phyloP scores from a whole-genome alignment of 2,888 invertebrate genomes.

The Heliconius ethilla region DNA sequence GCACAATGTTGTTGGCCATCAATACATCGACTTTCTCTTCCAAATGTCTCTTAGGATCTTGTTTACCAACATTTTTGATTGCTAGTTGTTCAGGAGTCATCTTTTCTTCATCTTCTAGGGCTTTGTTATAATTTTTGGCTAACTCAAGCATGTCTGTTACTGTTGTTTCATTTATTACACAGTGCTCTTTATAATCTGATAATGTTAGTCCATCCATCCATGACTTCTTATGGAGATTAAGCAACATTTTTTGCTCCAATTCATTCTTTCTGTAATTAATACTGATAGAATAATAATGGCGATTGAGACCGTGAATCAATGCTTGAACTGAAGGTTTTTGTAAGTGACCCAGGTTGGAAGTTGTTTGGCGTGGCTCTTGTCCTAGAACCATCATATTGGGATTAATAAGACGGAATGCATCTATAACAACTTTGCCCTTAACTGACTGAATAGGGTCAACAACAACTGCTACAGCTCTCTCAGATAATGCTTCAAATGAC shows the following conservation, averaged over 20 bases:
- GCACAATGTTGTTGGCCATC: conserved; percentile 98
- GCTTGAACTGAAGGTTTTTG: conserved; percentile 99
- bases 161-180: conserved; percentile 95
- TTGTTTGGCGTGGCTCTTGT: conserved; percentile 99
- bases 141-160: conserved; percentile 98
- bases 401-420: conserved; percentile 99
- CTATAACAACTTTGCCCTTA: conserved; percentile 99
- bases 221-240: conserved; percentile 99
- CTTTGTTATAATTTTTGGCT: conserved; percentile 98
- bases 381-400: conserved; percentile 99
- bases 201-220: conserved; percentile 98
- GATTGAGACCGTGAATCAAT: conserved; percentile 98
- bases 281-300: conserved; percentile 99
- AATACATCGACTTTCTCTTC: conserved; percentile 98
- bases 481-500: conserved; percentile 98
- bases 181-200: conserved; percentile 95
- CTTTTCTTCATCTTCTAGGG: conserved; percentile 99
- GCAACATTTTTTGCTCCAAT: conserved; percentile 98
- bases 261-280: conserved; percentile 99
- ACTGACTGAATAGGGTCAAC: conserved; percentile 99
- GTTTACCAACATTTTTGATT: conserved; percentile 99
- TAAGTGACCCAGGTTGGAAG: conserved; percentile 98
- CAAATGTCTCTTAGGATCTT: conserved; percentile 99
- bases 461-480: conserved; percentile 99
- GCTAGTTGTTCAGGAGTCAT: conserved; percentile 99